phyloP scores from a whole-genome alignment of 2,113 vertebrate genomes.

The Gadus chalcogrammus region DNA sequence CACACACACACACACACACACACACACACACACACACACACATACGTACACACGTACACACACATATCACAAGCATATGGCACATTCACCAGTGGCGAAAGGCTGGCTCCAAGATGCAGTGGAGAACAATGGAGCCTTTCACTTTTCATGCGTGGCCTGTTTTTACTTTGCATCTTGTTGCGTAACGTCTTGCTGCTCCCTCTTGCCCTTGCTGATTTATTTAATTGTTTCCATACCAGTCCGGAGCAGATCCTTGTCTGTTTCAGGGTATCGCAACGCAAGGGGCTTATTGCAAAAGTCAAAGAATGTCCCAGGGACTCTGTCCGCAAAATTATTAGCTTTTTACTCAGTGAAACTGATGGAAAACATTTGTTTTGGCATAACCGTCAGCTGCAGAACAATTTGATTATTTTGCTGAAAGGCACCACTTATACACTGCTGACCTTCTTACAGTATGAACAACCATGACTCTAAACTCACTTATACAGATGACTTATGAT shows the following conservation, averaged over 20 bases:
- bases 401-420: too few species aligned
- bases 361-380: too few species aligned
- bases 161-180: slow-evolving; percentile 5
- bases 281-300: not conserved
- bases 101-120: not conserved
- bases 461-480: too few species aligned
- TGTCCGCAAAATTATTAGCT: too few species aligned
- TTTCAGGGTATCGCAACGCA: slow-evolving; percentile 7
- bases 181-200: slow-evolving; percentile 9
- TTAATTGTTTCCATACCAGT: slow-evolving; percentile 20
- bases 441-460: too few species aligned
- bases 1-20: too few species aligned
- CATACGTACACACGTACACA: too few species aligned
- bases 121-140: slow-evolving; percentile 26
- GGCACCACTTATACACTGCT: too few species aligned
- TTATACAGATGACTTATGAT: too few species aligned
- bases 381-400: too few species aligned
- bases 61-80: not conserved
- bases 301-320: not conserved
- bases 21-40: too few species aligned
- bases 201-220: slow-evolving; percentile 9
- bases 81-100: slow-evolving; percentile 5
- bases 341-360: too few species aligned
- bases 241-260: slow-evolving; percentile 15
- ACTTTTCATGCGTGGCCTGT: slow-evolving; percentile 7